A percentile compares a stretch with the other conserved stretches of the same genome.
Conservation (phyloP, 2,888 invertebrate genomes). For the Drosophila paranaensis region DNA sequence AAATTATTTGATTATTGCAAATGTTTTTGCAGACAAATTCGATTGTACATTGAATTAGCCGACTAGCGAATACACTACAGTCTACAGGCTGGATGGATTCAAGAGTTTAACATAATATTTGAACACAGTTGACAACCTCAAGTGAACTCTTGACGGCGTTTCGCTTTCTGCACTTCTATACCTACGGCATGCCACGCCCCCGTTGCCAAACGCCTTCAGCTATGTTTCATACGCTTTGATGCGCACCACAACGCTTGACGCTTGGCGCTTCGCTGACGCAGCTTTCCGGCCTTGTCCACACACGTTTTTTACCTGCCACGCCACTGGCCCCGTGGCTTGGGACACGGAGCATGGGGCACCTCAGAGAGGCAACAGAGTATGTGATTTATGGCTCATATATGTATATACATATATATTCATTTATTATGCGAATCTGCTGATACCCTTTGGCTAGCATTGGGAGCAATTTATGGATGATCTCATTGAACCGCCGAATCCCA, state of each 20-base stretch:
- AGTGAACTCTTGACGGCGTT: slow-evolving; percentile 39
- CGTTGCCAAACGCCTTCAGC: neutral
- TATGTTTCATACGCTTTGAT: slow-evolving; percentile 50
- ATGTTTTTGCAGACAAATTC: slow-evolving; percentile 29
- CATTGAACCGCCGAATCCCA: slow-evolving; percentile 69
- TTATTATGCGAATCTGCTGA: slow-evolving; percentile 31
- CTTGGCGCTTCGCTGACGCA: slow-evolving; percentile 83
- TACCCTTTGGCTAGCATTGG: slow-evolving; percentile 33
- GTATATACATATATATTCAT: slow-evolving; percentile 4
- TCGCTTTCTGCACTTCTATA: slow-evolving; percentile 12
- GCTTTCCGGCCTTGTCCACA: slow-evolving; percentile 62
- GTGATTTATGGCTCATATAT: slow-evolving; percentile 47
- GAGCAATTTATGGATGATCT: slow-evolving; percentile 84
- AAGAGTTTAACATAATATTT: slow-evolving; percentile 11
- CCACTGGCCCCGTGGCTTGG: neutral
- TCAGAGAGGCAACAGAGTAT: slow-evolving; percentile 14
- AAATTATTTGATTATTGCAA: slow-evolving; percentile 52
- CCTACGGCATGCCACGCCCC: neutral
- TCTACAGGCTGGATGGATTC: no score
- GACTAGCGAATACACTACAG: slow-evolving; percentile 2
- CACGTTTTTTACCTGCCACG: slow-evolving; percentile 41
- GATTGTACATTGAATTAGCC: slow-evolving; percentile 25
- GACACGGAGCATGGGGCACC: neutral
- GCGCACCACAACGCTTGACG: slow-evolving; percentile 85
- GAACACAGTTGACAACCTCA: slow-evolving; percentile 24